These are phyloP conservation scores for Drymonia ruficornis DNA, from an alignment of 2,888 invertebrate species.

Conservation along the genomic window DNA sequence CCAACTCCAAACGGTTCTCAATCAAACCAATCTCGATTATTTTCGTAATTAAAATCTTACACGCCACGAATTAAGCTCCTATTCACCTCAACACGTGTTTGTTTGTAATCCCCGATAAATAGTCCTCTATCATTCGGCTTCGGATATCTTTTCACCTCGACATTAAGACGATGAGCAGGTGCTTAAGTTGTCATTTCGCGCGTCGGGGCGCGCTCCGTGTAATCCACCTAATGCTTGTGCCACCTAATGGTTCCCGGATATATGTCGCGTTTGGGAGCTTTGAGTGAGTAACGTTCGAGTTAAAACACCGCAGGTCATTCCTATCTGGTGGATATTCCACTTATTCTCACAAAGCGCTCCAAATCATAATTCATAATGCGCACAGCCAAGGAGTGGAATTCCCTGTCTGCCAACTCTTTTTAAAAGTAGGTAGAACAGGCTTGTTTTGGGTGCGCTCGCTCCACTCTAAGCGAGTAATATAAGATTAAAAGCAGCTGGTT, in stretches of 20 bases:
- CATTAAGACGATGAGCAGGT: slow-evolving; percentile 73
- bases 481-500: too few relatives aligned
- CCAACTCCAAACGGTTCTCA: background rate
- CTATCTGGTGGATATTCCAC: too few relatives aligned
- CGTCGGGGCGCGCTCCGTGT: slow-evolving; percentile 59
- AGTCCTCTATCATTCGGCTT: slow-evolving; percentile 51
- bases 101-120: slow-evolving; percentile 52
- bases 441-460: too few relatives aligned
- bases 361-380: too few relatives aligned
- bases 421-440: too few relatives aligned
- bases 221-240: slow-evolving; percentile 71
- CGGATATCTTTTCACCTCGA: slow-evolving; percentile 58
- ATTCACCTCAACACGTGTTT: slow-evolving; percentile 19
- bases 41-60: slow-evolving; percentile 10
- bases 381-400: too few relatives aligned
- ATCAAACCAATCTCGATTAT: background rate
- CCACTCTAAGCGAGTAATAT: too few relatives aligned
- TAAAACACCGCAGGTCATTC: background rate
- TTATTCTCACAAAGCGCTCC: too few relatives aligned
- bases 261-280: background rate
- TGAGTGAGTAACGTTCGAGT: background rate
- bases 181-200: slow-evolving; percentile 77
- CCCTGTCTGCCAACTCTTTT: too few relatives aligned
- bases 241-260: slow-evolving; percentile 37
- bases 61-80: background rate